phyloP scores from a whole-genome alignment of 2,113 vertebrate genomes.

The Labrus mixtus region DNA sequence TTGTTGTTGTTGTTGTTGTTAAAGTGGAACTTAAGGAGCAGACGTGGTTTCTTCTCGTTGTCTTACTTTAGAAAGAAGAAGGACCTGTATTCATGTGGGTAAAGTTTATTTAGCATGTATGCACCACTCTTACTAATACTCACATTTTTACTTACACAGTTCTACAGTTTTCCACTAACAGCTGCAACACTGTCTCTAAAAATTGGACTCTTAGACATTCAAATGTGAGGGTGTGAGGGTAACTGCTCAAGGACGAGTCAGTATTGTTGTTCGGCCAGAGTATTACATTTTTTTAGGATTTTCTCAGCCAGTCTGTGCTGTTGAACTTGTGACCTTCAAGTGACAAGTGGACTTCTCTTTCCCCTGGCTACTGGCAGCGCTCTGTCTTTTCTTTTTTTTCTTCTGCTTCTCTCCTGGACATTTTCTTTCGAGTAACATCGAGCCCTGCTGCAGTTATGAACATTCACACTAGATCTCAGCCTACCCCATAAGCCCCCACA shows the following conservation, averaged over 20 bases:
- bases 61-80: constrained; percentile 8
- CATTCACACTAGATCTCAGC: constrained; percentile 75
- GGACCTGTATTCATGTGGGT: constrained; percentile 31
- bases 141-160: constrained; percentile 27
- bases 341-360: constrained; percentile 50
- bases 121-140: constrained; percentile 43
- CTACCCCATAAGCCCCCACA: constrained; percentile 77
- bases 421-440: constrained; percentile 64
- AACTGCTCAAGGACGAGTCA: constrained; percentile 41
- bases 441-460: constrained; percentile 69
- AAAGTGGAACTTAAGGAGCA: constrained; percentile 45
- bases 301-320: constrained; percentile 8
- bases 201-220: constrained; percentile 12
- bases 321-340: constrained; percentile 72
- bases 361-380: constrained; percentile 54
- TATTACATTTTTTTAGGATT: constrained; percentile 21
- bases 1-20: constrained; percentile 52
- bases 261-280: constrained; percentile 48
- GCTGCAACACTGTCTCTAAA: not conserved
- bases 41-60: constrained; percentile 47
- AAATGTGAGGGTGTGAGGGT: constrained; percentile 6
- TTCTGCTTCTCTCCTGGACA: constrained; percentile 47
- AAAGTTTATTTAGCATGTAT: constrained; percentile 61
- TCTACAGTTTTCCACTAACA: constrained; percentile 13
- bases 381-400: constrained; percentile 40